A percentile compares a stretch with the other conserved stretches of the same genome.
phyloP scores from a whole-genome alignment of 2,888 invertebrate genomes.

The Stenchaetothrips biformis region DNA sequence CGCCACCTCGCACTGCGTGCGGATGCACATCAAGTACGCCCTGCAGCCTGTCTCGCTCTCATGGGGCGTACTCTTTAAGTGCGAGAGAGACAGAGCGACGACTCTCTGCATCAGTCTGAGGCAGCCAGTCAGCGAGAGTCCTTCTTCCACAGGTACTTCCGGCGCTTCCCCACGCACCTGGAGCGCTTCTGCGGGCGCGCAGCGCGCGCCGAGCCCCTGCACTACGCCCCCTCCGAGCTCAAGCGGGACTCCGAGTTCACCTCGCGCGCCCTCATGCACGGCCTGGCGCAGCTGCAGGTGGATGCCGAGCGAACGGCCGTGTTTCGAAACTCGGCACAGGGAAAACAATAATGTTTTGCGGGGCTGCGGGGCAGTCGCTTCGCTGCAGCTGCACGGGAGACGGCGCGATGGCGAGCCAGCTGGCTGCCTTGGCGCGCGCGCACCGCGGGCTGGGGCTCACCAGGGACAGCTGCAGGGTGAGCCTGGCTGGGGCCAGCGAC shows the following conservation, averaged over 20 bases:
- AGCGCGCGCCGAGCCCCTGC: conserved; percentile 12
- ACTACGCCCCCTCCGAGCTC: conserved; percentile 15
- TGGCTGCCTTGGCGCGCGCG: not conserved
- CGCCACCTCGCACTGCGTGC: conserved; percentile 15
- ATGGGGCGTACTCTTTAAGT: too few species aligned
- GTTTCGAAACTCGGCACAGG: not conserved
- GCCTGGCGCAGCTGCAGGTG: conserved; percentile 18
- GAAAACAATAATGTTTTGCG: not conserved
- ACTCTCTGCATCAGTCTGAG: too few species aligned
- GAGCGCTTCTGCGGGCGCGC: conserved; percentile 6
- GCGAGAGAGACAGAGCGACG: too few species aligned
- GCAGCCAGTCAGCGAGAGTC: too few species aligned
- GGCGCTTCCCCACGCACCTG: not conserved
- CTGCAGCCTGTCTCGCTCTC: too few species aligned
- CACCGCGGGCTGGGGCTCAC: conserved; percentile 5
- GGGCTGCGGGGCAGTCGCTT: not conserved
- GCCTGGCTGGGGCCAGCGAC: not conserved
- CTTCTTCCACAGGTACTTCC: not conserved
- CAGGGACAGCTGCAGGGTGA: not conserved
- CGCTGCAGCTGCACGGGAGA: conserved; percentile 8
- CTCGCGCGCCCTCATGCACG: conserved; percentile 19
- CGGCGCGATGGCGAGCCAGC: not conserved
- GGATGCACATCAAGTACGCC: conserved; percentile 19
- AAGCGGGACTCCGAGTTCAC: conserved; percentile 13
- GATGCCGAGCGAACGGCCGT: not conserved